Conservation (phyloP, 2,113 vertebrate genomes). For the Isurus oxyrinchus region DNA sequence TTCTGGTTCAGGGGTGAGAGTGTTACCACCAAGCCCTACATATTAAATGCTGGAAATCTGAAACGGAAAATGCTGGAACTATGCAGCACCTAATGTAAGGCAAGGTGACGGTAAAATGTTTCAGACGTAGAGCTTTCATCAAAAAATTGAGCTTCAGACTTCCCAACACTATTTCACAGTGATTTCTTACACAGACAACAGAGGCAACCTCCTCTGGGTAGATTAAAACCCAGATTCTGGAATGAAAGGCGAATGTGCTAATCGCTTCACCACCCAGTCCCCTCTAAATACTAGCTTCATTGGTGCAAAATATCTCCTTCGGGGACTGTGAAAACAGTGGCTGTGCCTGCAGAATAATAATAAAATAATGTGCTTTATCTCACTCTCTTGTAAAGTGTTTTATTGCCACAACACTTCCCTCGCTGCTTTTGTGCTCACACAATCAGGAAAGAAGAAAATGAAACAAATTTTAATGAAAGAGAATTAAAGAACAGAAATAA, state of each 20-base stretch:
- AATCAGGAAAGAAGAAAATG: background rate
- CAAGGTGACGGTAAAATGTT: background rate
- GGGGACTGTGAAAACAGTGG: background rate
- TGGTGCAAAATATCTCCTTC: background rate
- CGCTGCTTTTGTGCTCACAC: background rate
- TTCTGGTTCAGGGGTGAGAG: background rate
- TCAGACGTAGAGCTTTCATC: background rate
- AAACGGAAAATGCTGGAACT: background rate
- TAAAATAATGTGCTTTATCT: background rate
- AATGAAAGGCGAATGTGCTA: background rate
- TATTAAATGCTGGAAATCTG: background rate
- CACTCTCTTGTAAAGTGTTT: background rate
- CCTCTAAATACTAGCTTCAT: background rate
- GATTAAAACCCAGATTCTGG: background rate
- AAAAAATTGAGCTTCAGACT: background rate
- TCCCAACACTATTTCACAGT: background rate
- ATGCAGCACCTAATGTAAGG: background rate
- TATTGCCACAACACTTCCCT: background rate
- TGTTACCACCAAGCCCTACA: background rate
- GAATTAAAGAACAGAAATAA: background rate
- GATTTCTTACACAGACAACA: background rate
- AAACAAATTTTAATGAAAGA: slow-evolving; percentile 11
- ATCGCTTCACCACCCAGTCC: background rate
- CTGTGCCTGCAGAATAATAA: background rate
- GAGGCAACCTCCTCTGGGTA: background rate